Evolutionary conservation across 2,113 vertebrate genomes (phyloP).

Genomic region (Gadus macrocephalus): DNA sequence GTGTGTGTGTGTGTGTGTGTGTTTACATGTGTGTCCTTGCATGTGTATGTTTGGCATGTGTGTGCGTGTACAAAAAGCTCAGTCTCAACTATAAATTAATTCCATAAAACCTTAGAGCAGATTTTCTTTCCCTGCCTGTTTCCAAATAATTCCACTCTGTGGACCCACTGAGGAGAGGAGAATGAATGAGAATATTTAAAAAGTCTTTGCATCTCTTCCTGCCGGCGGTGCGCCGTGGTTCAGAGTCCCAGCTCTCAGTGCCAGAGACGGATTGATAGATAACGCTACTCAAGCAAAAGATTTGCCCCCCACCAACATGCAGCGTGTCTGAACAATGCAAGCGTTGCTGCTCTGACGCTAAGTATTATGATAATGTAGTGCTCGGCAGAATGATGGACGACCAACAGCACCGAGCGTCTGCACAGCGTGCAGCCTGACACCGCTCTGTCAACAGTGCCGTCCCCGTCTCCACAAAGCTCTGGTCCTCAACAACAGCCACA

Average conservation of each 20-base stretch:
- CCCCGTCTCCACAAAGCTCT: too few relatives aligned
- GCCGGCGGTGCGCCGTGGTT: slow-evolving; percentile 56
- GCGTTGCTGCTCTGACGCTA: slow-evolving; percentile 62
- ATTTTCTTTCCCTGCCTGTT: slow-evolving; percentile 52
- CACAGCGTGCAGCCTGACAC: slow-evolving; percentile 26
- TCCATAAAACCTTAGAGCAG: too few relatives aligned
- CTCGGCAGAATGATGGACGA: slow-evolving; percentile 66
- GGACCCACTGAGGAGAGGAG: slow-evolving; percentile 58
- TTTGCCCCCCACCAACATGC: slow-evolving; percentile 66
- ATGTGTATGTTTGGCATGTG: not conserved
- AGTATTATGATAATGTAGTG: slow-evolving; percentile 70
- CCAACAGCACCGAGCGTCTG: slow-evolving; percentile 64
- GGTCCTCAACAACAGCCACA: not conserved
- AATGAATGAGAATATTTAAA: slow-evolving; percentile 73
- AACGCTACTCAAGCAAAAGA: slow-evolving; percentile 65
- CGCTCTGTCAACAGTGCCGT: too few relatives aligned
- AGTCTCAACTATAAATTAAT: too few relatives aligned
- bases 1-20: not conserved
- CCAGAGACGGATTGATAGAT: slow-evolving; percentile 67
- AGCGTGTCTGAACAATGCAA: slow-evolving; percentile 67
- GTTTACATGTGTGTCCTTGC: not conserved
- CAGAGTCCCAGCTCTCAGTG: slow-evolving; percentile 60
- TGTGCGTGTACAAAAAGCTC: slow-evolving; percentile 12
- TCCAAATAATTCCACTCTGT: slow-evolving; percentile 61
- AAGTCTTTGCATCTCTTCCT: slow-evolving; percentile 64